These are phyloP conservation scores for Poeciliopsis turneri DNA, from an alignment of 2,797 vertebrate species.

Conservation along the genomic window DNA sequence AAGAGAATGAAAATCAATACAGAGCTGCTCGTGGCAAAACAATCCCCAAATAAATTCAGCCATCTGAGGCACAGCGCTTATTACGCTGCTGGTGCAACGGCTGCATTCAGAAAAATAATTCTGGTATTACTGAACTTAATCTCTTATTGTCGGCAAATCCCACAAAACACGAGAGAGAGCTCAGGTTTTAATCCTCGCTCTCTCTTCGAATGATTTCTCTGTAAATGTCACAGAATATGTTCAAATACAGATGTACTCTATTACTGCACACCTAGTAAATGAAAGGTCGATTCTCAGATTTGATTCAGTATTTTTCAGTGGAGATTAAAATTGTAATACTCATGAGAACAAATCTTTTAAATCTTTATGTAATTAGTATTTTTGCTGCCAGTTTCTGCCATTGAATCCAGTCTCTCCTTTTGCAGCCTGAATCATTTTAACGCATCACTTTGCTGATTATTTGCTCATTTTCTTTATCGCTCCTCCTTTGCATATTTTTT, in stretches of 20 bases:
- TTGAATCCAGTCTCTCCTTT: not conserved
- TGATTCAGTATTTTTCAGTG: not conserved
- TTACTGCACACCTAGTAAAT: not conserved
- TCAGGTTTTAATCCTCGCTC: not conserved
- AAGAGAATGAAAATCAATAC: slow-evolving; percentile 17
- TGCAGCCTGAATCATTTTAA: not conserved
- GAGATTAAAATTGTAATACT: not conserved
- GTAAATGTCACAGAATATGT: not conserved
- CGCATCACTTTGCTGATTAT: slow-evolving; percentile 1
- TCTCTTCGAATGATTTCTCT: not conserved
- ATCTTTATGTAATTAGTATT: not conserved
- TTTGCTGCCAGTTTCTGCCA: not conserved
- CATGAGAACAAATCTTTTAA: not conserved
- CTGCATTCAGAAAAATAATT: slow-evolving; percentile 7
- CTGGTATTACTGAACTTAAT: slow-evolving; percentile 11
- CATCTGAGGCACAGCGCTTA: not conserved
- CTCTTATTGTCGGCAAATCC: slow-evolving; percentile 4
- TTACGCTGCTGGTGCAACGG: slow-evolving; percentile 3
- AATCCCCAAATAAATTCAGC: slow-evolving; percentile 10
- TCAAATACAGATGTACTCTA: not conserved
- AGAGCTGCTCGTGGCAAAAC: not conserved
- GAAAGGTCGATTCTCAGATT: not conserved
- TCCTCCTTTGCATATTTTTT: not conserved
- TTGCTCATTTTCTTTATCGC: not conserved
- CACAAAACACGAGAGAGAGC: not conserved